phyloP scores from a whole-genome alignment of 2,797 vertebrate species.

The Sebastes miniatus region DNA sequence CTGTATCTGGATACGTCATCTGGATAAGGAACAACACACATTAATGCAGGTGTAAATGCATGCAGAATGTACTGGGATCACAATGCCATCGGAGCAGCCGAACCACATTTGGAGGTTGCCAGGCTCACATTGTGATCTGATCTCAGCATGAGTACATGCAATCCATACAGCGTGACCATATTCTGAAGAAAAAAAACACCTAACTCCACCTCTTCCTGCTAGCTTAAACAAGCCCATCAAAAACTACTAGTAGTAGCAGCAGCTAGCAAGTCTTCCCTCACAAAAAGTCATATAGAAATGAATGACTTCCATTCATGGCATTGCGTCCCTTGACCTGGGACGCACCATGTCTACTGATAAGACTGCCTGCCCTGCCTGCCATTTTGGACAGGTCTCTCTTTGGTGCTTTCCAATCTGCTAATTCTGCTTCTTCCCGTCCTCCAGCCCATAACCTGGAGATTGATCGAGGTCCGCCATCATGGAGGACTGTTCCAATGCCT shows the following conservation, averaged over 20 bases:
- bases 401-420: not conserved
- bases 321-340: no score
- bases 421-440: not conserved
- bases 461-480: not conserved
- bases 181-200: no score
- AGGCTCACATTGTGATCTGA: not conserved
- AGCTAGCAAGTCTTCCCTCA: no score
- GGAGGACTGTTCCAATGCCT: not conserved
- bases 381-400: no score
- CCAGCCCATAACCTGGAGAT: not conserved
- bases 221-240: no score
- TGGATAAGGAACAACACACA: not conserved
- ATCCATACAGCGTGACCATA: no score
- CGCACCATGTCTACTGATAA: no score
- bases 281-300: no score
- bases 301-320: rapidly evolving
- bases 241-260: no score
- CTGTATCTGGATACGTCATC: not conserved
- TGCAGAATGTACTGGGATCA: not conserved
- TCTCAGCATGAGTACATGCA: no score
- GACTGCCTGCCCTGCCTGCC: no score
- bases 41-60: not conserved
- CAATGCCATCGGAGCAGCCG: not conserved
- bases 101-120: not conserved
- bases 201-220: no score